Percentiles rank a stretch among this genome's conserved stretches.
Evolutionary conservation across 1,140 invertebrate species (phyloP).

Genomic region (Sitophilus oryzae): DNA sequence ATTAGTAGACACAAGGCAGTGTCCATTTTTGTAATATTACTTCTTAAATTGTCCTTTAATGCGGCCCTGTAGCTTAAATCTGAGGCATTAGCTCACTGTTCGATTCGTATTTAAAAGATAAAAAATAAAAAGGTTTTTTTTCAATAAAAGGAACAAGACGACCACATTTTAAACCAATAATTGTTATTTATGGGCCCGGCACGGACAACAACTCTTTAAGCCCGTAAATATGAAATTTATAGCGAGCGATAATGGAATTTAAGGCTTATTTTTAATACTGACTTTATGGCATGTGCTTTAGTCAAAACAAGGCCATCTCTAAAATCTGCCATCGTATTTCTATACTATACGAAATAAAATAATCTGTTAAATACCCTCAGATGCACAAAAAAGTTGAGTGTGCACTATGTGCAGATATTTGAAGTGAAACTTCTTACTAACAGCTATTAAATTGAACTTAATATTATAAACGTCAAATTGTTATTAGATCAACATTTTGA

Average conservation of each 20-base stretch:
- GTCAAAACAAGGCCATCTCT: constrained; percentile 18
- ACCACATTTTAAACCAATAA: constrained; percentile 20
- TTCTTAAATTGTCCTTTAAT: no score
- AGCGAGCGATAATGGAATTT: constrained; percentile 21
- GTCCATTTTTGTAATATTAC: no score
- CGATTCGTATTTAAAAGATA: constrained; percentile 17
- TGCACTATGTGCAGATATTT: no score
- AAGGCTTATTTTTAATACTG: constrained; percentile 21
- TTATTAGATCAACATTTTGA: no score
- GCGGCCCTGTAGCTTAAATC: constrained; percentile 9
- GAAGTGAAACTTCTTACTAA: no score
- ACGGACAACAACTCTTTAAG: constrained; percentile 20
- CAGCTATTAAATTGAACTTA: no score
- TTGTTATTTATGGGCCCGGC: constrained; percentile 20
- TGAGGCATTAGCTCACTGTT: constrained; percentile 18
- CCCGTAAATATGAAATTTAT: constrained; percentile 26
- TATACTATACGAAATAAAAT: no score
- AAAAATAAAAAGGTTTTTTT: constrained; percentile 10
- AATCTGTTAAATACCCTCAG: no score
- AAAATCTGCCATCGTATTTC: no score
- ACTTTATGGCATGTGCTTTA: constrained; percentile 7
- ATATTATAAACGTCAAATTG: no score
- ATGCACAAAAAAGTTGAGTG: no score
- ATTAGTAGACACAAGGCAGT: no score
- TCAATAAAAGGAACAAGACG: constrained; percentile 19